Conservation (phyloP, 2,888 invertebrate genomes). For the Acrobasis suavella region DNA sequence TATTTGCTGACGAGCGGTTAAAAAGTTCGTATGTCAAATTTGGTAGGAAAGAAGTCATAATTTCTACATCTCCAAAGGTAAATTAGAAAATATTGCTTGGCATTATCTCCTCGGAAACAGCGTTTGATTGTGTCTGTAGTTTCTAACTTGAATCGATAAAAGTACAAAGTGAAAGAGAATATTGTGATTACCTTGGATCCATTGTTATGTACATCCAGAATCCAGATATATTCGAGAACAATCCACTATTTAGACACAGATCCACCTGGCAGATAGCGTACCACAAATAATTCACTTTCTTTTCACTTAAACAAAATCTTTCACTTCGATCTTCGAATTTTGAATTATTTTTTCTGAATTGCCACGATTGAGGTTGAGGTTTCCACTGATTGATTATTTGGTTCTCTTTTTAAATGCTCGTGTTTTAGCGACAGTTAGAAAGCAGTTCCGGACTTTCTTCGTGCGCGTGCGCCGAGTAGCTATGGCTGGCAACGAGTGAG, state of each 20-base stretch:
- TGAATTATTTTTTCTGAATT: constrained; percentile 35
- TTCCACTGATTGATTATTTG: constrained; percentile 3
- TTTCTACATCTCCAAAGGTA: no score
- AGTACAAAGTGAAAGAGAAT: constrained; percentile 19
- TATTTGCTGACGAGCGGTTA: no score
- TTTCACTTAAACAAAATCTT: constrained; percentile 36
- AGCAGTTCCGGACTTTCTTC: constrained; percentile 69
- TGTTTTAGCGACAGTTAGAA: constrained; percentile 53
- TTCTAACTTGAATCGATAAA: background rate
- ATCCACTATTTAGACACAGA: constrained; percentile 28
- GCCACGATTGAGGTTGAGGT: constrained; percentile 11
- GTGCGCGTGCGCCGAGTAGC: constrained; percentile 68
- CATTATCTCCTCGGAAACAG: no score
- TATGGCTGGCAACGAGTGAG: constrained; percentile 61
- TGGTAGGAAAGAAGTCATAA: no score
- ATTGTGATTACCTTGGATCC: constrained; percentile 61
- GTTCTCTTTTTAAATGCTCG: constrained; percentile 17
- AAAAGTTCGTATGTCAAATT: no score
- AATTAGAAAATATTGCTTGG: no score
- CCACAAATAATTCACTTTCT: constrained; percentile 47
- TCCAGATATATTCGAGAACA: constrained; percentile 37
- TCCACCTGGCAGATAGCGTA: constrained; percentile 26
- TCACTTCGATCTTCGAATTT: constrained; percentile 34
- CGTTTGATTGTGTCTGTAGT: no score
- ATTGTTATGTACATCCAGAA: constrained; percentile 48